phyloP scores from a whole-genome alignment of 2,113 vertebrate species.

The Chroicocephalus ridibundus region DNA sequence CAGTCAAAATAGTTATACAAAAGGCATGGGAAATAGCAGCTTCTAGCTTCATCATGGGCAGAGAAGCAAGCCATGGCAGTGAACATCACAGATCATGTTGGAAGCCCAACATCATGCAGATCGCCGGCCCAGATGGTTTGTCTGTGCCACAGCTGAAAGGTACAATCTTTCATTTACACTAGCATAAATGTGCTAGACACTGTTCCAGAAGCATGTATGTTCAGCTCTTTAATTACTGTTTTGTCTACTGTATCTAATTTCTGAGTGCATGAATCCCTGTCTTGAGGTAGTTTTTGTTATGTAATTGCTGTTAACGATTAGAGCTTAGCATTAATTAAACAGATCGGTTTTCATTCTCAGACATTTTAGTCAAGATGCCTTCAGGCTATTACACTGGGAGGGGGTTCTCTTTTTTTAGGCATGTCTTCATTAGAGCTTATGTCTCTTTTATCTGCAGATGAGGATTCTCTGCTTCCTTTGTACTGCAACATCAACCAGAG shows the following conservation, averaged over 20 bases:
- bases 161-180: neutral
- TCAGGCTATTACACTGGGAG: constrained; percentile 22
- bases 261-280: neutral
- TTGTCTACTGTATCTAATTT: constrained; percentile 14
- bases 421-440: constrained; percentile 28
- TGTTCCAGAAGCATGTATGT: neutral
- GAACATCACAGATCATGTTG: neutral
- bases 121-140: neutral
- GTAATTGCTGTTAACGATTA: constrained; percentile 7
- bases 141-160: neutral
- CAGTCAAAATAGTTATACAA: neutral
- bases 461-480: constrained; percentile 14
- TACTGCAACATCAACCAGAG: neutral
- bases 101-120: neutral
- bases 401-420: neutral
- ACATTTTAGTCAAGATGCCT: constrained; percentile 32
- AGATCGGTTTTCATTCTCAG: constrained; percentile 34
- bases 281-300: constrained; percentile 36
- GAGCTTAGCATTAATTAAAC: constrained; percentile 35
- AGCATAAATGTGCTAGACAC: neutral
- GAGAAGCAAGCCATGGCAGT: neutral
- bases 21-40: neutral
- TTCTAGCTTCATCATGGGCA: neutral
- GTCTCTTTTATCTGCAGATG: constrained; percentile 29
- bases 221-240: neutral